A percentile compares a stretch with the other conserved stretches of the same genome.
Conservation (phyloP, 1,140 invertebrate genomes). For the Ceratitis capitata region DNA sequence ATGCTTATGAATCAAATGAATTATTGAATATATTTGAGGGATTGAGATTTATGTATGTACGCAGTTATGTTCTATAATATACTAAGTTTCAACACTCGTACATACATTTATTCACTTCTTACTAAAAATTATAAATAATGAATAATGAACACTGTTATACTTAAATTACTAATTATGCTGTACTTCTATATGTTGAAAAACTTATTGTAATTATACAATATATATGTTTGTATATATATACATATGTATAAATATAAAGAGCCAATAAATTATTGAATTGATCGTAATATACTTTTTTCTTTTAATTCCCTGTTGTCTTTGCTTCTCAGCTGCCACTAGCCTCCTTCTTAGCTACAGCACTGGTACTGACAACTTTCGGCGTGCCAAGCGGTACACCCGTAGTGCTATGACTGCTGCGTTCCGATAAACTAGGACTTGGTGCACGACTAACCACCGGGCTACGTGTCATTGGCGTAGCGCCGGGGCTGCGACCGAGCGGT, state of each 20-base stretch:
- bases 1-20: neutral
- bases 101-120: neutral
- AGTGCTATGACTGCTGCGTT: constrained; percentile 13
- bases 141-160: neutral
- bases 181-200: neutral
- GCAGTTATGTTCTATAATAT: neutral
- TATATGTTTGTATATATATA: neutral
- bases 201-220: neutral
- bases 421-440: constrained; percentile 48
- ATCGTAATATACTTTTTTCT: neutral
- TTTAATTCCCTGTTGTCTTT: no score
- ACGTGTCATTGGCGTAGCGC: constrained; percentile 56
- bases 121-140: neutral
- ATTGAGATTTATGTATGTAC: no score
- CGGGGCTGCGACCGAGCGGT: constrained; percentile 68
- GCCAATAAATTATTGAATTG: neutral
- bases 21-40: no score
- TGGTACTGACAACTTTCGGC: neutral
- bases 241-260: neutral
- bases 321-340: neutral
- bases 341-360: neutral
- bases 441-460: constrained; percentile 61
- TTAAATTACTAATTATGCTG: neutral
- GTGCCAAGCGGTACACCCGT: neutral
- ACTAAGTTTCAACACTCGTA: neutral